Evolutionary conservation across 2,888 invertebrate genomes (phyloP).

Genomic region (Tortricodes alternella): DNA sequence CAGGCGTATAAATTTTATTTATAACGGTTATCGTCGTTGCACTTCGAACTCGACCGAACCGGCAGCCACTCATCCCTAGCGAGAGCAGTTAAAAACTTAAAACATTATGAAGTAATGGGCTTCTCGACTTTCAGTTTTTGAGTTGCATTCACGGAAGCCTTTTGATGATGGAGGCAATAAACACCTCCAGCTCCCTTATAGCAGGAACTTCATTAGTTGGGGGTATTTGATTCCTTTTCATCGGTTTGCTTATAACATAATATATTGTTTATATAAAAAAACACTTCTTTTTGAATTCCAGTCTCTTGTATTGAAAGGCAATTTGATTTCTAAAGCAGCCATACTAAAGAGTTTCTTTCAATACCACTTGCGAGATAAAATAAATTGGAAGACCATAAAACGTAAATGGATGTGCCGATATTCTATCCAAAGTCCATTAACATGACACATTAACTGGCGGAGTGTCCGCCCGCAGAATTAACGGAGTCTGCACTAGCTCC

Average conservation of each 20-base stretch:
- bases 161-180: not conserved
- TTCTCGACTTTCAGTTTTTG: not conserved
- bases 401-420: constrained; percentile 52
- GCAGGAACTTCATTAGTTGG: too few species aligned
- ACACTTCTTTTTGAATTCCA: not conserved
- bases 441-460: constrained; percentile 65
- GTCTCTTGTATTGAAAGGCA: not conserved
- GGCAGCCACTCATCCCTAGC: constrained; percentile 23
- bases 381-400: constrained; percentile 65
- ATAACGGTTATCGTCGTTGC: constrained; percentile 57
- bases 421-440: constrained; percentile 61
- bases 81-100: constrained; percentile 6
- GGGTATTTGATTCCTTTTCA: too few species aligned
- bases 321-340: constrained; percentile 3
- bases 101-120: constrained; percentile 5
- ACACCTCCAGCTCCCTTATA: not conserved
- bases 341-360: constrained; percentile 21
- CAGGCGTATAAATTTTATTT: constrained; percentile 67
- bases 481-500: constrained; percentile 56
- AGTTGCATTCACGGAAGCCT: not conserved
- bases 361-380: constrained; percentile 52
- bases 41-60: constrained; percentile 32
- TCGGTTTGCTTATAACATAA: too few species aligned
- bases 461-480: constrained; percentile 54
- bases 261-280: too few species aligned